Evolutionary conservation across 2,113 vertebrate genomes (phyloP).

Genomic region (Stegostoma tigrinum): DNA sequence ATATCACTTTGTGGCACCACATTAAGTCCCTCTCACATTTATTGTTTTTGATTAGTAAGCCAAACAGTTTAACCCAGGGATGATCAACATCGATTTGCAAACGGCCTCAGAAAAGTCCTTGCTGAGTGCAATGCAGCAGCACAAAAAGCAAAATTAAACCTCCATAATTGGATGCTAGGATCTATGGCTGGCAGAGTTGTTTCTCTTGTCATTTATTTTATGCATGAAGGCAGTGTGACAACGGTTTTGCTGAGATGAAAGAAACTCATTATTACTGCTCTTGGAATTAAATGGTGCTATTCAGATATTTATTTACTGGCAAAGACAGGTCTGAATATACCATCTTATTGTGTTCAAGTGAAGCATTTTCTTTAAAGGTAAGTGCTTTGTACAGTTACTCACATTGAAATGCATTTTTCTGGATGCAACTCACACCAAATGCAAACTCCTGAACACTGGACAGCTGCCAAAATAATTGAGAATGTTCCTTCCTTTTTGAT

Average conservation of each 20-base stretch:
- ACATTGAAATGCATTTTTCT: neutral
- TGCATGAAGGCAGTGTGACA: neutral
- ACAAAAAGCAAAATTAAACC: neutral
- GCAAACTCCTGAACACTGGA: neutral
- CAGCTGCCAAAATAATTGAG: neutral
- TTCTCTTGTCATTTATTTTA: neutral
- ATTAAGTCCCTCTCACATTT: neutral
- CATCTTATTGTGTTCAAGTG: neutral
- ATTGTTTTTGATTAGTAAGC: neutral
- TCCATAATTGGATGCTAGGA: neutral
- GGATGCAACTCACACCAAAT: neutral
- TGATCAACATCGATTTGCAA: neutral
- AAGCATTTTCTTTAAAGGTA: neutral
- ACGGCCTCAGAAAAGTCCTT: neutral
- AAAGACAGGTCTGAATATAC: neutral
- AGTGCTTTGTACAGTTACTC: constrained; percentile 7
- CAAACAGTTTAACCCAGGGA: neutral
- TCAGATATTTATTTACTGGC: neutral
- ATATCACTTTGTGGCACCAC: neutral
- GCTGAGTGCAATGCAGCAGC: neutral
- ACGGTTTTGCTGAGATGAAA: neutral
- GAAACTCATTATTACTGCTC: neutral
- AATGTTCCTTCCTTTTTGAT: neutral
- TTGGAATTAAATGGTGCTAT: neutral
- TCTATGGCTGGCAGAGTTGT: neutral